These are phyloP conservation scores for Oxyura jamaicensis DNA, from an alignment of 2,113 vertebrate species.

Conservation along the genomic window DNA sequence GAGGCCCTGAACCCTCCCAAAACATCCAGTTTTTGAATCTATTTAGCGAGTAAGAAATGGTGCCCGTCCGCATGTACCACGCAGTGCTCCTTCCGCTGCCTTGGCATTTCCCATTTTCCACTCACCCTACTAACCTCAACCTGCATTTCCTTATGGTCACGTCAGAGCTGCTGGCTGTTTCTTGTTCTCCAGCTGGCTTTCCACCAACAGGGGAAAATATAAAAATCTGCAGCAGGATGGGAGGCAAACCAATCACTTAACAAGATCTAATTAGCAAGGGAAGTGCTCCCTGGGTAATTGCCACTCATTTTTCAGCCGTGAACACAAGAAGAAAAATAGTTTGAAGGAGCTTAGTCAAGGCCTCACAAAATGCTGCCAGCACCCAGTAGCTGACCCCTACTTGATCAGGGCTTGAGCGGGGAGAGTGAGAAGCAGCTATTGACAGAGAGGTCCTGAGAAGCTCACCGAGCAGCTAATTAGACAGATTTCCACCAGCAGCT, in stretches of 20 bases:
- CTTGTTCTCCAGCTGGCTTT: background rate
- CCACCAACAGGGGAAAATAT: background rate
- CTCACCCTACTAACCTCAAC: background rate
- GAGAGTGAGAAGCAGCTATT: background rate
- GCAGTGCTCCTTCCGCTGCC: background rate
- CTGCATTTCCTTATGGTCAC: rapidly evolving
- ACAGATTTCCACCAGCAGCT: background rate
- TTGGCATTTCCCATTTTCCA: background rate
- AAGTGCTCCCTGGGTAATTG: background rate
- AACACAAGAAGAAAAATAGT: background rate
- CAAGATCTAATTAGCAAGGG: background rate
- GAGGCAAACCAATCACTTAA: background rate
- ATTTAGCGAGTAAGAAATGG: background rate
- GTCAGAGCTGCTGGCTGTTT: background rate
- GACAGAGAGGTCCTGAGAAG: background rate
- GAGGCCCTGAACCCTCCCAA: background rate
- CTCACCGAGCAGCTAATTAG: background rate
- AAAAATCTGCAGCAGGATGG: background rate
- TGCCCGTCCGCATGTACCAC: rapidly evolving
- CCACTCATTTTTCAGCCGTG: background rate
- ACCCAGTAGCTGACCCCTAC: background rate
- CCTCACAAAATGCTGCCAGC: background rate
- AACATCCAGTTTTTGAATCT: rapidly evolving
- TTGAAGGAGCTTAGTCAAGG: background rate
- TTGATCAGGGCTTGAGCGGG: background rate